Evolutionary conservation across 1,140 invertebrate genomes (phyloP).

Genomic region (Archegozetes longisetosus): DNA sequence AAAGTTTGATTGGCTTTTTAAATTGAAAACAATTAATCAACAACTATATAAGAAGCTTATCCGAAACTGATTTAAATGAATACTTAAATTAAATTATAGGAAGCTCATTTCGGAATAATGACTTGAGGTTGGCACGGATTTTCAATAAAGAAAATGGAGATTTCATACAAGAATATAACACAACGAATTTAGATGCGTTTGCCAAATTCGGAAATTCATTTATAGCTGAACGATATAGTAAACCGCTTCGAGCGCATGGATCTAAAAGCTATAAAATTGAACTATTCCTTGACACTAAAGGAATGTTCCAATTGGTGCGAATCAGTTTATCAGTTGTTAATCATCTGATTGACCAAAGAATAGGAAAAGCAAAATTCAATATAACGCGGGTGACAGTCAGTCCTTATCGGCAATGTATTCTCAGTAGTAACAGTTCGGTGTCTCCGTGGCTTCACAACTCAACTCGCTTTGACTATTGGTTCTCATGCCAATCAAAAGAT

Average conservation of each 20-base stretch:
- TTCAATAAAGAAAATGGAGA: background rate
- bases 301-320: constrained; percentile 7
- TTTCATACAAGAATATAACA: background rate
- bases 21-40: background rate
- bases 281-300: background rate
- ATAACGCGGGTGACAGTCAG: background rate
- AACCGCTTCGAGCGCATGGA: background rate
- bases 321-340: constrained; percentile 12
- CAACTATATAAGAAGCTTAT: background rate
- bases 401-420: constrained; percentile 6
- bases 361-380: background rate
- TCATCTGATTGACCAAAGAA: background rate
- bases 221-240: constrained; percentile 5
- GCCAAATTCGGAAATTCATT: constrained; percentile 9
- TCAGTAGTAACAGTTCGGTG: background rate
- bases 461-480: constrained; percentile 12
- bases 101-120: constrained; percentile 4
- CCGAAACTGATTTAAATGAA: too few species aligned
- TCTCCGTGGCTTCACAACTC: constrained; percentile 8
- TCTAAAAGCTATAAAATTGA: background rate
- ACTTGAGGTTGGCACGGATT: background rate
- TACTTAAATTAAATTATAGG: background rate
- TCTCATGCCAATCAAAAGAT: constrained; percentile 1
- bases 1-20: too few species aligned
- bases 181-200: background rate